Evolutionary conservation across 2,113 vertebrate genomes (phyloP).

Genomic region (Turnix velox): DNA sequence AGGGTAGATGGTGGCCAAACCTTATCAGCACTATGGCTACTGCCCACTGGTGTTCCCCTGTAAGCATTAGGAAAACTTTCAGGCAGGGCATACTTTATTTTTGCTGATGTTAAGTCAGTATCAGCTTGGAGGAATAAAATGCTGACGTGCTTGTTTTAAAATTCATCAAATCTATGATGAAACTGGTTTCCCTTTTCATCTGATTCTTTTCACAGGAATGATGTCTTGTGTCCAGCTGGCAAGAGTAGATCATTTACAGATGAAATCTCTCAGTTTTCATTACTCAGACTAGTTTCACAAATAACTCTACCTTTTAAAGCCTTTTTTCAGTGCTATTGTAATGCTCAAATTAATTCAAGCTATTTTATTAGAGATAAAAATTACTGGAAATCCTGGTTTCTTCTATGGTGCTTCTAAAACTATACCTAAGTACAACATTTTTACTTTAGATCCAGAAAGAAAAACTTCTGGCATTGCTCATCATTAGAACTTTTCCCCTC

Average conservation of each 20-base stretch:
- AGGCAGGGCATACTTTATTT: background rate
- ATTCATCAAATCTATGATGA: background rate
- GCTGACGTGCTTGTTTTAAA: background rate
- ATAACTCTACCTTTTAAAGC: conserved; percentile 10
- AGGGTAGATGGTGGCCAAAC: background rate
- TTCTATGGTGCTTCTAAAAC: conserved; percentile 73
- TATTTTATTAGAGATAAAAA: conserved; percentile 72
- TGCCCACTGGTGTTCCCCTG: background rate
- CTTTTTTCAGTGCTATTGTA: conserved; percentile 29
- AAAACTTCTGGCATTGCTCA: conserved; percentile 76
- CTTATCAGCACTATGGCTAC: background rate
- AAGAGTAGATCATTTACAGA: background rate
- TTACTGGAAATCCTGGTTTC: conserved; percentile 67
- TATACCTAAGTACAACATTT: conserved; percentile 74
- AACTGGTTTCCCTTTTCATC: background rate
- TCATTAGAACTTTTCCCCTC: conserved; percentile 73
- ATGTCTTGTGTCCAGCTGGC: background rate
- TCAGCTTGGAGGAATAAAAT: background rate
- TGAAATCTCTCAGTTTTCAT: conserved; percentile 32
- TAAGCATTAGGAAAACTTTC: background rate
- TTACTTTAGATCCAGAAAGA: conserved; percentile 72
- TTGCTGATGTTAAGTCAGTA: background rate
- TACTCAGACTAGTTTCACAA: background rate
- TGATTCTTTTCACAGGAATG: background rate
- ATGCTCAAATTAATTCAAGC: conserved; percentile 68